Evolutionary conservation across 2,888 invertebrate species (phyloP).

Genomic region (Brenthis hecate): DNA sequence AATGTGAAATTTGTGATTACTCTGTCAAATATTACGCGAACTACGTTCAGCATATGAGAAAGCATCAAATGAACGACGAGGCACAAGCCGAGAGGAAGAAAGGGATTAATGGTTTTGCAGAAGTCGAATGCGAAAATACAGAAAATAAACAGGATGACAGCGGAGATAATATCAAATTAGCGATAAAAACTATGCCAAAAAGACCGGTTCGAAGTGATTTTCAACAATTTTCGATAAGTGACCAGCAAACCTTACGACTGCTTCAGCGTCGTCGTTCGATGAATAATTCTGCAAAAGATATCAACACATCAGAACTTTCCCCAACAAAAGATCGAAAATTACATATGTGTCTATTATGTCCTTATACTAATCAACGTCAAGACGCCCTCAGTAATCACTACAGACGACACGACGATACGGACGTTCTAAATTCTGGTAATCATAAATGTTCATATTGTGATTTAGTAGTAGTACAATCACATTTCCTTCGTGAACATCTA

Average conservation of each 20-base stretch:
- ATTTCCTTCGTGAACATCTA: conserved; percentile 89
- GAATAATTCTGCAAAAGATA: conserved; percentile 63
- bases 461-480: conserved; percentile 88
- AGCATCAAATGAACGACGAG: conserved; percentile 88
- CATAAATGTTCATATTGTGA: conserved; percentile 92
- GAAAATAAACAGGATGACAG: conserved; percentile 58
- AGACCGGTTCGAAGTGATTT: conserved; percentile 71
- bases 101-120: conserved; percentile 53
- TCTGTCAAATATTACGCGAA: conserved; percentile 94
- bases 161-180: conserved; percentile 67
- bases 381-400: conserved; percentile 89
- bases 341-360: conserved; percentile 89
- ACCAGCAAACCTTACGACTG: conserved; percentile 84
- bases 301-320: conserved; percentile 62
- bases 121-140: conserved; percentile 51
- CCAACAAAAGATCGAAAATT: conserved; percentile 83
- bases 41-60: conserved; percentile 90
- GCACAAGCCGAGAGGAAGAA: conserved; percentile 83
- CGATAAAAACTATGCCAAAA: conserved; percentile 76
- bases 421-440: conserved; percentile 80
- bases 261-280: conserved; percentile 80
- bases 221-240: conserved; percentile 82
- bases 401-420: conserved; percentile 84
- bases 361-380: conserved; percentile 88
- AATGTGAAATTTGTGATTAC: conserved; percentile 93